Evolutionary conservation across 1,140 invertebrate species (phyloP).

Genomic region (Ceratina calcarata): DNA sequence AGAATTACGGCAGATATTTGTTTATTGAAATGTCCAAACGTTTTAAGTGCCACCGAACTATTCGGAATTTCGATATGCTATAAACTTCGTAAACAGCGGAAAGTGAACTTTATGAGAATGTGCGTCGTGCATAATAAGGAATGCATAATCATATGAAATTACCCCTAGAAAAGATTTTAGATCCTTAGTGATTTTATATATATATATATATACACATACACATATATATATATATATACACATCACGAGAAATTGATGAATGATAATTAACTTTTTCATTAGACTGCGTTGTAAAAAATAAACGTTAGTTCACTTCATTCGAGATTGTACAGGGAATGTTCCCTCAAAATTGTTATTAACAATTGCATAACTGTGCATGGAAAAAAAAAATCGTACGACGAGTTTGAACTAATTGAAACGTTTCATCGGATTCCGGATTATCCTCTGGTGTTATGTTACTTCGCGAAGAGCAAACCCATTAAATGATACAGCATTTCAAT

Average conservation of each 20-base stretch:
- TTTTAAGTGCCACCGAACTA: not conserved
- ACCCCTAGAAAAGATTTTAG: constrained; percentile 2
- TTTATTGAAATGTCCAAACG: not conserved
- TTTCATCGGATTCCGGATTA: not conserved
- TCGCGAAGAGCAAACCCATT: not conserved
- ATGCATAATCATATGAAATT: not conserved
- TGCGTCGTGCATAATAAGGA: not conserved
- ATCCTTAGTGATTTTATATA: not conserved
- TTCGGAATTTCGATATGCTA: not conserved
- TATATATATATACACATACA: no score
- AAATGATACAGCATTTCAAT: not conserved
- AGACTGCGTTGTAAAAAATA: constrained; percentile 8
- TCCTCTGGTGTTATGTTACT: not conserved
- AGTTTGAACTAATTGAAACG: not conserved
- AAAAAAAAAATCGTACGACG: not conserved
- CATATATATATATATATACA: no score
- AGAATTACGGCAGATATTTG: constrained; percentile 5
- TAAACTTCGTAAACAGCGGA: not conserved
- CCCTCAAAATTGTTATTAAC: not conserved
- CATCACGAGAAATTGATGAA: not conserved
- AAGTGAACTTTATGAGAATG: constrained; percentile 10
- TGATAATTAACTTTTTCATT: not conserved
- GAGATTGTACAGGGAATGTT: not conserved
- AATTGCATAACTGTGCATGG: not conserved
- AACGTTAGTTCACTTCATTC: not conserved